Conservation (phyloP, 2,113 vertebrate species). For the Chascanopsetta lugubris region DNA sequence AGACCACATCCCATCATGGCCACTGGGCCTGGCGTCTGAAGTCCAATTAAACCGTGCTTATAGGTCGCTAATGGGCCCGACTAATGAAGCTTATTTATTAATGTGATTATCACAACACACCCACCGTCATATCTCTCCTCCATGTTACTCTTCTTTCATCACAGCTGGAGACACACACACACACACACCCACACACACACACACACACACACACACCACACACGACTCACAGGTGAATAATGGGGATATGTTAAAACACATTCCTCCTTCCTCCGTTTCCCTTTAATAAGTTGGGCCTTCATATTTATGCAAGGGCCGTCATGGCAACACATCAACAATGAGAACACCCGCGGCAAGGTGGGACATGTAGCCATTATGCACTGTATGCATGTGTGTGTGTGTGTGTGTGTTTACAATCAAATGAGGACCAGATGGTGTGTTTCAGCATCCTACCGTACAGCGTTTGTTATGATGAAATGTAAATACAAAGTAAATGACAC, state of each 20-base stretch:
- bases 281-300: too few relatives aligned
- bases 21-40: slow-evolving; percentile 39
- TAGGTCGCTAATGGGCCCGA: slow-evolving; percentile 57
- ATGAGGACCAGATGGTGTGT: slow-evolving; percentile 33
- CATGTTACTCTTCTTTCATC: slow-evolving; percentile 9
- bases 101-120: slow-evolving; percentile 63
- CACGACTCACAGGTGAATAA: slow-evolving; percentile 48
- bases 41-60: slow-evolving; percentile 58
- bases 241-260: too few relatives aligned
- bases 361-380: not conserved
- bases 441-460: not conserved
- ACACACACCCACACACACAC: too few relatives aligned
- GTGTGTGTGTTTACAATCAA: slow-evolving; percentile 20
- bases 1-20: slow-evolving; percentile 30
- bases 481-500: slow-evolving; percentile 28
- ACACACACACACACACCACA: too few relatives aligned
- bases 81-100: slow-evolving; percentile 68
- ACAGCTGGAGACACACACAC: slow-evolving; percentile 32
- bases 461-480: slow-evolving; percentile 8
- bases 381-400: slow-evolving; percentile 2
- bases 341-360: not conserved
- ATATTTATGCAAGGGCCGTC: too few relatives aligned
- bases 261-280: too few relatives aligned
- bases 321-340: too few relatives aligned
- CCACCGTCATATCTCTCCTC: slow-evolving; percentile 17